A percentile compares a stretch with the other conserved stretches of the same genome.
These are phyloP conservation scores for Actinostola sp. DNA, from an alignment of 92 coral and sea anemone species.

Conservation along the genomic window DNA sequence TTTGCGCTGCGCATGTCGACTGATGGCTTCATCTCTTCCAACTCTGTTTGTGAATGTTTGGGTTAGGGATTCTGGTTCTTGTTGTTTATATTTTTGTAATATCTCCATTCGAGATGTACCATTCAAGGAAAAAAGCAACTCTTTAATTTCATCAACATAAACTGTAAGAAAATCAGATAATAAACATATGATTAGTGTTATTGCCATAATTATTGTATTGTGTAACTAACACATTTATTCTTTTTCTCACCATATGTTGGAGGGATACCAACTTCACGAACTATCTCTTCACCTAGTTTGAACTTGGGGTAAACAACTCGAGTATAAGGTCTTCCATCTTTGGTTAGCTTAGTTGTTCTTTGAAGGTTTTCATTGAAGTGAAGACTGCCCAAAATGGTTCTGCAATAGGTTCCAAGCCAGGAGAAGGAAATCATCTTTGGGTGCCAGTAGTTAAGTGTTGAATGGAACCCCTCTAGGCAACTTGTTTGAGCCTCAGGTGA, in stretches of 20 bases:
- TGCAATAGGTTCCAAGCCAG: conserved; percentile 14
- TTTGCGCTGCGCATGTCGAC: no score
- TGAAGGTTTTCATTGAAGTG: not conserved
- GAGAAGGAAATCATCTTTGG: conserved; percentile 6
- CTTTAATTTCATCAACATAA: not conserved
- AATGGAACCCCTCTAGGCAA: conserved; percentile 2
- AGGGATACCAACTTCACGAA: not conserved
- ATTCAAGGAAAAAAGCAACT: not conserved
- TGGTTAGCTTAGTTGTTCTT: not conserved
- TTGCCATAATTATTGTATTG: not conserved
- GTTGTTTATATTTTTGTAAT: not conserved
- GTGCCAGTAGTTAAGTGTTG: conserved; percentile 10
- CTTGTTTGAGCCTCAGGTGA: conserved; percentile 2
- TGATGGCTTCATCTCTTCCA: no score
- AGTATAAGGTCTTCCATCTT: not conserved
- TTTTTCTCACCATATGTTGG: conserved; percentile 10
- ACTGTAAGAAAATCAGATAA: not conserved
- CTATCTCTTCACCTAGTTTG: not conserved
- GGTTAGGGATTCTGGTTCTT: not conserved
- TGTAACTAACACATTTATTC: not conserved
- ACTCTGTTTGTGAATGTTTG: not conserved
- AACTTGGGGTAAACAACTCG: conserved; percentile 5
- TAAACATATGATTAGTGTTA: not conserved
- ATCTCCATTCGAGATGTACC: not conserved
- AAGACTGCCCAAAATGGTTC: not conserved